These are phyloP conservation scores for Mustelus asterias DNA, from an alignment of 2,113 vertebrate genomes.

Conservation along the genomic window DNA sequence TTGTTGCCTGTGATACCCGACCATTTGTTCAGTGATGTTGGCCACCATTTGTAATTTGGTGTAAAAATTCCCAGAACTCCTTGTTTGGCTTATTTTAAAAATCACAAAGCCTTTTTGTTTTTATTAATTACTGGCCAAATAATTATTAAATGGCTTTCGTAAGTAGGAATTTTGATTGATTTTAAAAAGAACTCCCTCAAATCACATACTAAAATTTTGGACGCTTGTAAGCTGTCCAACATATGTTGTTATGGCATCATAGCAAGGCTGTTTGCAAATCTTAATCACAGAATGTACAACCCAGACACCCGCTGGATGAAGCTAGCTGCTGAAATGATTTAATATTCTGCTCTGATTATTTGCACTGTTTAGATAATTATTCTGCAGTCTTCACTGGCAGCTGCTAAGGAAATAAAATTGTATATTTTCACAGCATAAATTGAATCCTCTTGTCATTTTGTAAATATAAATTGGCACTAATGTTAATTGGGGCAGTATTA, in stretches of 20 bases:
- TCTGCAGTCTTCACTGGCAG: constrained; percentile 1
- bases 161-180: constrained; percentile 11
- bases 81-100: not conserved
- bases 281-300: not conserved
- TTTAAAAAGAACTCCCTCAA: not conserved
- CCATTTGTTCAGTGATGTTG: not conserved
- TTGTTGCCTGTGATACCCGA: not conserved
- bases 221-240: not conserved
- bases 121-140: not conserved
- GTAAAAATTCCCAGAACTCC: not conserved
- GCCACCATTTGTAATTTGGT: not conserved
- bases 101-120: not conserved
- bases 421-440: constrained; percentile 33
- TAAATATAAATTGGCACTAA: not conserved
- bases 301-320: not conserved
- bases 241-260: not conserved
- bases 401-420: constrained; percentile 32
- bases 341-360: constrained; percentile 34
- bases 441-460: constrained; percentile 5
- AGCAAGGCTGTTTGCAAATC: not conserved
- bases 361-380: constrained; percentile 32
- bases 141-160: not conserved
- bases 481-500: not conserved
- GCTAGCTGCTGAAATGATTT: constrained; percentile 5
- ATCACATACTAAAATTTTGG: not conserved